Base-by-base conservation (phyloP, 2,797 vertebrate species). In the Periparus ater region DNA sequence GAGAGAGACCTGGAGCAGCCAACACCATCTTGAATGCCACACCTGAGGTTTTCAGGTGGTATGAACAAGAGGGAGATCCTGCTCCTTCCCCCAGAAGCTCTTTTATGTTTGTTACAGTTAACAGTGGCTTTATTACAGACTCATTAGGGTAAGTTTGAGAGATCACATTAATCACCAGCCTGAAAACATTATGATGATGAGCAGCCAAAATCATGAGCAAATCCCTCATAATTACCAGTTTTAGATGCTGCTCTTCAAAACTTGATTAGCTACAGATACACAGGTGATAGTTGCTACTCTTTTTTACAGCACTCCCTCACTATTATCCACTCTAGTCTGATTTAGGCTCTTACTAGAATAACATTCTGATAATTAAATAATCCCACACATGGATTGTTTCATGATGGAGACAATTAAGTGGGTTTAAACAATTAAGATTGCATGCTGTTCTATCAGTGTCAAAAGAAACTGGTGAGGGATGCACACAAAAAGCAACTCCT, bases 181-280 rank as follows among this genome's bases (percentile, higher is more conserved):
- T 74, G 65, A 87, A 78, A 96, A 95, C 38, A 74, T 76, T 38
- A 61, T 75, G 45, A 40, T 5, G 55, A 95, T 67, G 89, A 87
- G 63, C 72, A 91, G 90, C 88, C 70, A 92, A 86, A 84, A 34
- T 51, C 77, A 90, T 88, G 87, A 94, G 79, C 51, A 92, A 91
- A 93, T 93, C 62, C 81, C 36, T 67, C 29, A 42, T 91, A 88
- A 95, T 93, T 91, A 76, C 77, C 65, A 68, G 71, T 36, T 95
- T 82, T 74, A 93, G 70, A 51, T 65, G 77, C 57, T 91, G 80
- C 63, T 94, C 54, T 89, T 91, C 71, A 91, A 67, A 96, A 86
- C 63, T 34, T 87, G 80, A 89, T 90, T 84, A 92, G 45, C 70
- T 88, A 70, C 74, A 93, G 91, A 93, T 38, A 85, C 30, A 75